Evolutionary conservation across 2,113 vertebrate genomes (phyloP), one percentile per base, ranked within the genome.

Genomic region (Philantomba maxwellii): DNA sequence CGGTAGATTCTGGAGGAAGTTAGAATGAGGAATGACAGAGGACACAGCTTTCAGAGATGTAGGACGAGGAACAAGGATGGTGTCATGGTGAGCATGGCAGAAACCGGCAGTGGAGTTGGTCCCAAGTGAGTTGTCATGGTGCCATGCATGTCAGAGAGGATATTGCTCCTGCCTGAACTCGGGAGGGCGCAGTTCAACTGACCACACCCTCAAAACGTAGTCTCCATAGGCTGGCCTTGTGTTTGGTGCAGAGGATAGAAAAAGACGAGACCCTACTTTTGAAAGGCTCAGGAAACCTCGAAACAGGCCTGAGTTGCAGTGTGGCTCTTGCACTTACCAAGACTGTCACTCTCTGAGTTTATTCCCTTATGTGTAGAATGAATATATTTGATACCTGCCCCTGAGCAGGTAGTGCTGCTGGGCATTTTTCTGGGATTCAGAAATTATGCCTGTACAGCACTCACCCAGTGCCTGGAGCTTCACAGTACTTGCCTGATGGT

Each of bases 31-130:
- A 5, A 28, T 14, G 58, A 49, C 26, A 36, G 30, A 11, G 43
- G 75, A 51, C 21, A n/a, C 6, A 49, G 55, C 80, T n/a, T 47
- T 87, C 47, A 55, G 57, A 87, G 87, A 36, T 2, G 23, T 12
- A 11, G 12, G 64, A 30, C 21, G 64, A 57, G 10, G 81, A 55
- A 4, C 19, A 9, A 78, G 45, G 73, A 66, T 43, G 64, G 75
- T 7, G 3, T 36, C 2, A 2, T 12, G 47, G 30, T 7, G 6
- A 1, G 5, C 26, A 0, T 1, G 12, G 36, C 70, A n/a, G 75
- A 87, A 73, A 33, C 58, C 13, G 4, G 21, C 3, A 6, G 16
- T 45, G 12, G 19, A 19, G 19, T 3, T 13, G 77, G 33, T 80
- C 53, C 57, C 16, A 25, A 33, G 10, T 58, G 36, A 55, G 21